phyloP scores from a whole-genome alignment of 2,888 invertebrate genomes.

The Stenchaetothrips biformis region DNA sequence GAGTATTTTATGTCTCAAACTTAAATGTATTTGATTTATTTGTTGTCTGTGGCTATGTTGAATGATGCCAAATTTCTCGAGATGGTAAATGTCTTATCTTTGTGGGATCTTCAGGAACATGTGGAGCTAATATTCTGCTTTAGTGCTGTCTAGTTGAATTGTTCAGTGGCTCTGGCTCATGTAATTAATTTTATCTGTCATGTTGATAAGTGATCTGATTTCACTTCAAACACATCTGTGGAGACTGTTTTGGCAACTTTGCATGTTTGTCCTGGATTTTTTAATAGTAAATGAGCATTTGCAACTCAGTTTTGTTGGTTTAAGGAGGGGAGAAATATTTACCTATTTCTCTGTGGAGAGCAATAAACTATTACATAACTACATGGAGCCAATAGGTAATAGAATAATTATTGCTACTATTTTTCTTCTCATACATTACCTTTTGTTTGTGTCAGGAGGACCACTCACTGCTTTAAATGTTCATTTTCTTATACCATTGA shows the following conservation, averaged over 20 bases:
- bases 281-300: background rate
- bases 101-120: background rate
- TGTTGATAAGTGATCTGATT: background rate
- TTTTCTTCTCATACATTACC: too few relatives aligned
- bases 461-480: too few relatives aligned
- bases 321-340: too few relatives aligned
- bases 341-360: too few relatives aligned
- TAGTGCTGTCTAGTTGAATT: too few relatives aligned
- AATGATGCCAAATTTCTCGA: background rate
- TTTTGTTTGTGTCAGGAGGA: too few relatives aligned
- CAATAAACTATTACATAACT: too few relatives aligned
- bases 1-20: background rate
- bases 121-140: background rate
- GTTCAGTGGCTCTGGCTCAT: background rate
- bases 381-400: background rate
- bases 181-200: background rate
- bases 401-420: background rate
- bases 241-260: conserved; percentile 9
- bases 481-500: too few relatives aligned
- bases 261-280: background rate
- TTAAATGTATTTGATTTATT: background rate
- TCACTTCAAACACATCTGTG: background rate
- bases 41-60: background rate
- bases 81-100: background rate
- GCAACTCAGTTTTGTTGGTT: background rate